Evolutionary conservation across 2,113 vertebrate species (phyloP).

Genomic region (Rallus limicola): DNA sequence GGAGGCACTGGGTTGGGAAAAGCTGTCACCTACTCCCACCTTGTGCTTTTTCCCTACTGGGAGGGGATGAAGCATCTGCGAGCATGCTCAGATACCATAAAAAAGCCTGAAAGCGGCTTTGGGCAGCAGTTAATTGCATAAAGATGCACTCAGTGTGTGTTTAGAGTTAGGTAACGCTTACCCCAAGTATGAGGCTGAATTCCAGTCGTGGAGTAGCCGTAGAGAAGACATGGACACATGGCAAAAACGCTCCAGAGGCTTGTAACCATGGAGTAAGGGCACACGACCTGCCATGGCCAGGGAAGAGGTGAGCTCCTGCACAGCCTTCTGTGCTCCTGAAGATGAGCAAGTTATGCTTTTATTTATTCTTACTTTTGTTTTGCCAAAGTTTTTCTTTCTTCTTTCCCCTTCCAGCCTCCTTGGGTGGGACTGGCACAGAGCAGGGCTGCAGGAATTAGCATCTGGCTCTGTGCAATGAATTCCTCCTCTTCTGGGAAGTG

Average conservation of each 20-base stretch:
- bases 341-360: not conserved
- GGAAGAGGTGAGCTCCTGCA: not conserved
- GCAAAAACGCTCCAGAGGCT: not conserved
- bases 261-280: not conserved
- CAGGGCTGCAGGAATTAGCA: not conserved
- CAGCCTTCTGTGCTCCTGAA: not conserved
- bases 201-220: not conserved
- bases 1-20: not conserved
- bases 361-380: not conserved
- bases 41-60: not conserved
- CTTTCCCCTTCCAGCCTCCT: not conserved
- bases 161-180: not conserved
- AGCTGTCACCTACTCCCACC: not conserved
- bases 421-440: not conserved
- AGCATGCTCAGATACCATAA: not conserved
- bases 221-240: accelerated
- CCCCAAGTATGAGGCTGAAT: not conserved
- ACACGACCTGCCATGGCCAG: not conserved
- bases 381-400: not conserved
- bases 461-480: not conserved
- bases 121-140: not conserved
- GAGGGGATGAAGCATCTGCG: not conserved
- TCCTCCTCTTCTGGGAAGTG: not conserved
- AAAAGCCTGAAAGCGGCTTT: not conserved
- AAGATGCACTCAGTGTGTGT: not conserved